These are phyloP conservation scores for Entosphenus tridentatus DNA, from an alignment of 2,113 vertebrate species.

Conservation along the genomic window DNA sequence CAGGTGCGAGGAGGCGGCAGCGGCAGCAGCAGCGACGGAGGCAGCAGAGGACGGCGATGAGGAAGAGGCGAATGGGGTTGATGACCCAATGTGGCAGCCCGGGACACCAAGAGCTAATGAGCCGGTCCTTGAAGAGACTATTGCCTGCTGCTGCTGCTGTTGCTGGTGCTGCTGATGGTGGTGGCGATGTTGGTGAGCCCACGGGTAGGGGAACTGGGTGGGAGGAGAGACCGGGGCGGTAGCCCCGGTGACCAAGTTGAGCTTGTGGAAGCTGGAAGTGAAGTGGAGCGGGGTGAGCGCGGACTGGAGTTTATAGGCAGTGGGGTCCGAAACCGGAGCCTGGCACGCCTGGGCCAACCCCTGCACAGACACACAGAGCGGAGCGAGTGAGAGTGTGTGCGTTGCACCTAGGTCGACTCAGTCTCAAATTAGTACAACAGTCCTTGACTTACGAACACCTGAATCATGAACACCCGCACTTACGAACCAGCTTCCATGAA, in stretches of 20 bases:
- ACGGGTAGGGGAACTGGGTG: slow-evolving; percentile 46
- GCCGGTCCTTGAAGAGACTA: not conserved
- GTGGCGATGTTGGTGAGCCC: slow-evolving; percentile 59
- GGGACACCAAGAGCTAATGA: not conserved
- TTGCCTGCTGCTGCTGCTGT: slow-evolving; percentile 37
- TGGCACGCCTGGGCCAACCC: slow-evolving; percentile 88
- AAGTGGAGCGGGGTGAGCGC: slow-evolving; percentile 71
- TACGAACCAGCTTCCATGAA: too few relatives aligned
- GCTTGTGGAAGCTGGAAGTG: slow-evolving; percentile 59
- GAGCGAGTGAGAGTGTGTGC: too few relatives aligned
- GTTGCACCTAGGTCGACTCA: too few relatives aligned
- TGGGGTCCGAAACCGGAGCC: slow-evolving; percentile 47
- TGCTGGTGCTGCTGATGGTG: slow-evolving; percentile 49
- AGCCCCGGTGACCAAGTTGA: slow-evolving; percentile 69
- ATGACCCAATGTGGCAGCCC: not conserved
- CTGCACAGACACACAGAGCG: too few relatives aligned
- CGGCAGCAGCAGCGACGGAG: not conserved
- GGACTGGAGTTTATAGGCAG: slow-evolving; percentile 79
- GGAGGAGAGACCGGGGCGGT: slow-evolving; percentile 66
- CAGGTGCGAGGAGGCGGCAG: too few relatives aligned
- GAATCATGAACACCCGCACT: too few relatives aligned
- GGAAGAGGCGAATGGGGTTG: not conserved
- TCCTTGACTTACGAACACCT: too few relatives aligned
- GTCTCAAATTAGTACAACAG: too few relatives aligned
- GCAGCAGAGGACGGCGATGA: not conserved